Base-by-base conservation (phyloP, 2,888 invertebrate species). In the Cecidostiba fungosa region DNA sequence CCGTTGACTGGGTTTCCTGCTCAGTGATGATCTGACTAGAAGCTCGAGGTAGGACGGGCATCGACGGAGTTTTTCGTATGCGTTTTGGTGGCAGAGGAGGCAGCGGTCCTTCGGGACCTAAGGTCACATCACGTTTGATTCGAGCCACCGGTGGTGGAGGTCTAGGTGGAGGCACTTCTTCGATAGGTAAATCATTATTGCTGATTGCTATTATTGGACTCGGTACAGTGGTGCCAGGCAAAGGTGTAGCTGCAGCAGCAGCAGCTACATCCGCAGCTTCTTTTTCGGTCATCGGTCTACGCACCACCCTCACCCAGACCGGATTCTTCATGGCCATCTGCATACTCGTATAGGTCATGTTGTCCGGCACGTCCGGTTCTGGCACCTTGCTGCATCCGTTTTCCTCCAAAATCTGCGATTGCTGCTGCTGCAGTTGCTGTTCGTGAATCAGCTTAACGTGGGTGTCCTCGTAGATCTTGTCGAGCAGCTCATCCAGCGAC, bases 301-400 rank as follows among this genome's bases (percentile, higher is more conserved):
- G 94, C 93, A 59, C 69, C 14, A 54, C 78, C 1, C 62, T 77
- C 93, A 85, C 85, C 36, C 95, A 94, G 1, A 97, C 94, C 0
- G 97, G 97, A 93, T 98, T 97, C 92, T 96, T 97, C 94, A 97
- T 97, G 0, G 98, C 98, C 91, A 97, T 94, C 91, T 98, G 98
- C 80, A 98, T 94, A 91, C 97, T 97, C 0, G 97, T 96, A 90
- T 98, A 98, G 0, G 97, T 97, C 85, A 96, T 96, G 50, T 96
- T 95, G 90, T 97, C 97, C 66, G 95, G 96, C 87, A 97, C 97
- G 69, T 96, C 96, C 0, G 94, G 89, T 72, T 96, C 96, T 92
- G 94, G 14, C 14, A 66, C 12, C 16, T 36, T 4, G 26, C 66
- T 26, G 94, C 29, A 8, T 32, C 50, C 54, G 43, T 83, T 72